Evolutionary conservation across 1,140 invertebrate species (phyloP).

Genomic region (Penaeus chinensis): DNA sequence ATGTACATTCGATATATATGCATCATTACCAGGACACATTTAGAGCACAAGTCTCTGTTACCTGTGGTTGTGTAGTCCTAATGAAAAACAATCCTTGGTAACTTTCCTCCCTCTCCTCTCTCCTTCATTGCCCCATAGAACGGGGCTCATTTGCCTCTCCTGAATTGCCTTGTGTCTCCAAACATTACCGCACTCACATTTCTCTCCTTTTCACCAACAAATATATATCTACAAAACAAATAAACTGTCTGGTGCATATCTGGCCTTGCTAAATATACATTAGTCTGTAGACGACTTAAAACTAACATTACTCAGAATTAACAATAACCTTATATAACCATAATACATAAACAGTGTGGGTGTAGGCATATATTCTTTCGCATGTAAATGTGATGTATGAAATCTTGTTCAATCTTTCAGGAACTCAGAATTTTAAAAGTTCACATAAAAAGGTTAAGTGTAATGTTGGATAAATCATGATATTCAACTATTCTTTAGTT

Average conservation of each 20-base stretch:
- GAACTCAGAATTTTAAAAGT: no score
- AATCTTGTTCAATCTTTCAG: no score
- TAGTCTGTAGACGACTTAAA: background rate
- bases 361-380: no score
- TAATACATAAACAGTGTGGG: background rate
- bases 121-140: constrained; percentile 27
- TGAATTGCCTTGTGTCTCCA: no score
- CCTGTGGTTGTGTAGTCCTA: background rate
- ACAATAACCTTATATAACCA: constrained; percentile 32
- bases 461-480: no score
- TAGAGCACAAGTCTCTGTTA: constrained; percentile 2
- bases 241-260: constrained; percentile 7
- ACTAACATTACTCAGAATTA: constrained; percentile 43
- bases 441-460: no score
- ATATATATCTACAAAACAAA: constrained; percentile 28
- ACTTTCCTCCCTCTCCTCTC: constrained; percentile 1
- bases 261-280: background rate
- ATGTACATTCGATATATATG: constrained; percentile 61
- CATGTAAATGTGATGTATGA: no score
- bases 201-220: constrained; percentile 10
- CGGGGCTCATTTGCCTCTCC: constrained; percentile 7
- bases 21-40: constrained; percentile 53
- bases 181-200: no score
- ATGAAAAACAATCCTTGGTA: constrained; percentile 21
- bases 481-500: no score